phyloP scores from a whole-genome alignment of 2,113 vertebrate species.

The Orthonyx spaldingii region DNA sequence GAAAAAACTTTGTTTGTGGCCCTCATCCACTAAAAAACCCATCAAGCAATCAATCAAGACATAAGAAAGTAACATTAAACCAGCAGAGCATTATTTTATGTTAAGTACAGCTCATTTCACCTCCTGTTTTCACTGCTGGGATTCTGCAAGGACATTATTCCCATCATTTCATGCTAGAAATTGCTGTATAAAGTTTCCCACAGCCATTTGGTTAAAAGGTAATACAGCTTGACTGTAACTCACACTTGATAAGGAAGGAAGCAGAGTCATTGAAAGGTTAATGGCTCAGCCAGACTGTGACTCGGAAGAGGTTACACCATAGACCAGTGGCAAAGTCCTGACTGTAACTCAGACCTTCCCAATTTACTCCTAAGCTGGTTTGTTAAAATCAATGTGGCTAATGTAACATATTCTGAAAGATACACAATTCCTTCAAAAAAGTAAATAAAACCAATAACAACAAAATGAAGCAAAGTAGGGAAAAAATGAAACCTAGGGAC shows the following conservation, averaged over 20 bases:
- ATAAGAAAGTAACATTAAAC: neutral
- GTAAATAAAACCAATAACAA: neutral
- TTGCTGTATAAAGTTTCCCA: neutral
- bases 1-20: neutral
- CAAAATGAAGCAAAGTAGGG: neutral
- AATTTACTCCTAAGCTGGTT: neutral
- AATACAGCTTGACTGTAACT: neutral
- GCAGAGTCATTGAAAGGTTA: neutral
- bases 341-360: neutral
- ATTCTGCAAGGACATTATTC: neutral
- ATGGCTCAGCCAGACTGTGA: neutral
- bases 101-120: neutral
- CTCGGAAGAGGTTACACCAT: neutral
- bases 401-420: neutral
- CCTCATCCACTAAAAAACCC: neutral
- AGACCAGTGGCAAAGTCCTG: neutral
- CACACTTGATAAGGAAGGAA: neutral
- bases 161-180: neutral
- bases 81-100: neutral
- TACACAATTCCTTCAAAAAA: fast-evolving
- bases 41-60: neutral
- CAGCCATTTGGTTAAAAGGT: neutral
- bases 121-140: neutral
- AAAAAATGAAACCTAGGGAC: neutral
- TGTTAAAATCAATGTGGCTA: neutral